Evolutionary conservation across 1,140 invertebrate genomes (phyloP).

Genomic region (Meloidogyne exigua): DNA sequence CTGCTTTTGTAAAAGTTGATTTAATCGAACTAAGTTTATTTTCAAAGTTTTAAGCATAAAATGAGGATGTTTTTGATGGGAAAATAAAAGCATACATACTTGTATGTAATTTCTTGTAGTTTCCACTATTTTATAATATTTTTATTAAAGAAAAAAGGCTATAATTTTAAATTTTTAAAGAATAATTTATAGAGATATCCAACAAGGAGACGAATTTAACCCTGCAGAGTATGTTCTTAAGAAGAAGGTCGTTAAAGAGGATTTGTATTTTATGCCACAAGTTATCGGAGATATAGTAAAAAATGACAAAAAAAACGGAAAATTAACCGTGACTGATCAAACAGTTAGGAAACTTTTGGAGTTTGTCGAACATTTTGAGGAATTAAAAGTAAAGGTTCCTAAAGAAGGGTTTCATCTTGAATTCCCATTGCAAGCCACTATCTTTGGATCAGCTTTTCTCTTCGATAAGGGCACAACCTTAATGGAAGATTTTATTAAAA

Average conservation of each 20-base stretch:
- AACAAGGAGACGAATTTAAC: neutral
- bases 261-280: neutral
- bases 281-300: neutral
- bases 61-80: too few species aligned
- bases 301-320: neutral
- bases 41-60: too few species aligned
- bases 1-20: too few species aligned
- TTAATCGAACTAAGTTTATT: too few species aligned
- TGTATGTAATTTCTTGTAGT: too few species aligned
- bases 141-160: too few species aligned
- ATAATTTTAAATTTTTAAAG: neutral
- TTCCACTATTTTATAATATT: too few species aligned
- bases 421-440: neutral
- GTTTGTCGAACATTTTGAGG: neutral
- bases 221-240: neutral
- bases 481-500: neutral
- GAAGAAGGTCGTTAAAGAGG: neutral
- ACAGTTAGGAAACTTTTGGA: neutral
- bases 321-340: neutral
- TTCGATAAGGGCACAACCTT: neutral
- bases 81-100: too few species aligned
- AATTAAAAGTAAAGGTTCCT: neutral
- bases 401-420: neutral
- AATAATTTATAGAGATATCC: too few species aligned
- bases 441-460: neutral